Conservation (phyloP, 2,113 vertebrate genomes). For the Rhea americana region DNA sequence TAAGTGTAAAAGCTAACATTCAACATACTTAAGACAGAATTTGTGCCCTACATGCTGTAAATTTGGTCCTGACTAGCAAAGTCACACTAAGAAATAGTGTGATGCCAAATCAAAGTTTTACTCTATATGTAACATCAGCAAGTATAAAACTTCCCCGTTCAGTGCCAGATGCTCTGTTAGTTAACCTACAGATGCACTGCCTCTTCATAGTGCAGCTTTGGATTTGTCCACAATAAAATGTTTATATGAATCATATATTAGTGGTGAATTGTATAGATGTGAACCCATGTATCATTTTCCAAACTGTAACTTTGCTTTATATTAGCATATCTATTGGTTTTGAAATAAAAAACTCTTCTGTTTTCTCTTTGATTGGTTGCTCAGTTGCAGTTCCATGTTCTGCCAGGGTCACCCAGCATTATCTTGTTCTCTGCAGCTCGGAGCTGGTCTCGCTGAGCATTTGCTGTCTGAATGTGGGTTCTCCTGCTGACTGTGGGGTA, state of each 20-base stretch:
- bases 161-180: background rate
- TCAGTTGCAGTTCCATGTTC: background rate
- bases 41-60: background rate
- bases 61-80: background rate
- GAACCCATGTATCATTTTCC: slow-evolving; percentile 18
- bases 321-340: slow-evolving; percentile 14
- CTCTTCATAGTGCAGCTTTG: background rate
- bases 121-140: background rate
- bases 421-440: background rate
- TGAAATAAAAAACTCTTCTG: slow-evolving; percentile 23
- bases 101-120: background rate
- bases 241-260: background rate
- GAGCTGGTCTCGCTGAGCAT: accelerated
- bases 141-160: background rate
- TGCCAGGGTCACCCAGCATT: background rate
- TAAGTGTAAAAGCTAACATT: background rate
- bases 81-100: background rate
- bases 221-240: background rate
- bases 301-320: slow-evolving; percentile 8
- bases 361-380: background rate
- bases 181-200: background rate
- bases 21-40: background rate
- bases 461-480: background rate
- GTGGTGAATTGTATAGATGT: background rate
- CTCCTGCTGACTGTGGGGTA: background rate